Percentiles rank a stretch among this genome's conserved stretches.
Evolutionary conservation across 2,888 invertebrate species (phyloP).

Genomic region (Elmis aenea): DNA sequence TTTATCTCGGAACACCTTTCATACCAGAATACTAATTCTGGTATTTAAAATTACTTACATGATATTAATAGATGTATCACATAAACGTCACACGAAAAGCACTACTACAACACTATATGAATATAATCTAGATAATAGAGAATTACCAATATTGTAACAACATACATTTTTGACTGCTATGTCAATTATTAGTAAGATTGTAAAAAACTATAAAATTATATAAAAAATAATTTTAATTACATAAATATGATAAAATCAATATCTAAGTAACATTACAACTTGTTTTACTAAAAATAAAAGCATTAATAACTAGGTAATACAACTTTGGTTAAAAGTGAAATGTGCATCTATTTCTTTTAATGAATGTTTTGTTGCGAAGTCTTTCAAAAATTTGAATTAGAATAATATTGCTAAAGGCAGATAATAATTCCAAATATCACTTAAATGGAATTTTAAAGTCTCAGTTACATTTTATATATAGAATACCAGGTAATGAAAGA

Average conservation of each 20-base stretch:
- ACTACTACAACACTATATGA: slow-evolving; percentile 44
- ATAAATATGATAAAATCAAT: slow-evolving; percentile 34
- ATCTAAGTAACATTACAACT: slow-evolving; percentile 33
- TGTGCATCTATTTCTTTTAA: slow-evolving; percentile 41
- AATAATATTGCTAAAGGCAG: too few relatives aligned
- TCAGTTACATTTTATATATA: too few relatives aligned
- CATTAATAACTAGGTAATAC: slow-evolving; percentile 17
- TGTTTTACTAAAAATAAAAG: slow-evolving; percentile 25
- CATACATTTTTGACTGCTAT: slow-evolving; percentile 33
- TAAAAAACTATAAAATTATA: slow-evolving; percentile 44
- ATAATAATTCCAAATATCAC: too few relatives aligned
- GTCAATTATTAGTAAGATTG: slow-evolving; percentile 35
- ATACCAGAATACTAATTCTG: slow-evolving; percentile 25
- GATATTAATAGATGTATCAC: slow-evolving; percentile 45
- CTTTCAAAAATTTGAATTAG: too few relatives aligned
- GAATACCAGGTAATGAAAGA: too few relatives aligned
- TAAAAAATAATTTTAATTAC: slow-evolving; percentile 37
- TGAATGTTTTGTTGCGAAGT: too few relatives aligned
- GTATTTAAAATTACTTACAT: slow-evolving; percentile 28
- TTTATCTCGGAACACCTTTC: slow-evolving; percentile 20
- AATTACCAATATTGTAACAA: slow-evolving; percentile 37
- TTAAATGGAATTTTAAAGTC: too few relatives aligned
- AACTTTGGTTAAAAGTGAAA: slow-evolving; percentile 42
- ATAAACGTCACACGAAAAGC: slow-evolving; percentile 52
- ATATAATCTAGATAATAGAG: slow-evolving; percentile 42